A percentile compares a stretch with the other conserved stretches of the same genome.
These are phyloP conservation scores for Lagodon rhomboides DNA, from an alignment of 2,797 vertebrate species.

Conservation along the genomic window DNA sequence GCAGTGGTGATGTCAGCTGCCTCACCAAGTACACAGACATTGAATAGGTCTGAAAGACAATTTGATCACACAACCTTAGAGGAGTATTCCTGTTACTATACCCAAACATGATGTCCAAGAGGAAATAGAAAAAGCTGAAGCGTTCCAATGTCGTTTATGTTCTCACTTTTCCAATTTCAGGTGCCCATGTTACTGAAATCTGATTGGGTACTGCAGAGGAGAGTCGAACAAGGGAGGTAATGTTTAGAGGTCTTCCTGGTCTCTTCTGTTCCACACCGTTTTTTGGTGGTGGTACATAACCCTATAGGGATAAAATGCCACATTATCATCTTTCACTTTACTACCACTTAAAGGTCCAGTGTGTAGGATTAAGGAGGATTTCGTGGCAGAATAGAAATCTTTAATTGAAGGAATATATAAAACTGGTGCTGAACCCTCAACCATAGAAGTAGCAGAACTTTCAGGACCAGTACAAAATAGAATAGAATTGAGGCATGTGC, in stretches of 20 bases:
- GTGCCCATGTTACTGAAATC: conserved; percentile 97
- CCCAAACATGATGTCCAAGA: not conserved
- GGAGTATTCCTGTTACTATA: not conserved
- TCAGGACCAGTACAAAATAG: no score
- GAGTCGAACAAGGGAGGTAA: conserved; percentile 94
- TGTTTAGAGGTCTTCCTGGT: conserved; percentile 94
- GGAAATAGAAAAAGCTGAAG: not conserved
- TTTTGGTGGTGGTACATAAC: conserved; percentile 95
- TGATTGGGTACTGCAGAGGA: conserved; percentile 98
- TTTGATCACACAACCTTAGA: not conserved
- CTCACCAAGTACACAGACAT: conserved; percentile 98
- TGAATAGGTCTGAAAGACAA: conserved; percentile 91
- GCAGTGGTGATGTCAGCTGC: conserved; percentile 95
- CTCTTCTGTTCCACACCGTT: conserved; percentile 98
- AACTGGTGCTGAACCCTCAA: no score
- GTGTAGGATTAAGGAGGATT: no score
- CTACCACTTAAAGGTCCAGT: no score
- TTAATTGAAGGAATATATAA: no score
- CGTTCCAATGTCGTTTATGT: not conserved
- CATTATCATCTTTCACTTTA: no score
- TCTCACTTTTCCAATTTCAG: conserved; percentile 96
- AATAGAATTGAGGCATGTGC: no score
- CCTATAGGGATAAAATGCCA: conserved; percentile 78
- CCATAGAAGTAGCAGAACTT: no score
- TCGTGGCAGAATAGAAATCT: no score